Percentiles rank a stretch among this genome's conserved stretches.
Conservation (phyloP, 1,140 invertebrate genomes). For the Rhynchophorus ferrugineus region DNA sequence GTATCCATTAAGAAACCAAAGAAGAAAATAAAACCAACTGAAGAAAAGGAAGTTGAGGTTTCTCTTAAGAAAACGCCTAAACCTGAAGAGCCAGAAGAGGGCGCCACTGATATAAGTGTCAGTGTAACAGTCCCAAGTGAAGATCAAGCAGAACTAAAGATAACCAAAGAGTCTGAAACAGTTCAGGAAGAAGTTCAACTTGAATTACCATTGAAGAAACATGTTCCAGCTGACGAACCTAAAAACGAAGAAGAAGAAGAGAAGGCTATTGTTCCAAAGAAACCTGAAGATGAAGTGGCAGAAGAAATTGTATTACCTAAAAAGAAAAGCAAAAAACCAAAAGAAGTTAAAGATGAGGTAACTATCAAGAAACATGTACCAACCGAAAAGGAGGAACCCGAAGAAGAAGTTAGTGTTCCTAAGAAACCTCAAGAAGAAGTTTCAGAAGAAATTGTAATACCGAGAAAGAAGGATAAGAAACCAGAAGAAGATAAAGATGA, state of each 20-base stretch:
- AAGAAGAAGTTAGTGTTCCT: slow-evolving; percentile 25
- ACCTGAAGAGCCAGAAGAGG: slow-evolving; percentile 25
- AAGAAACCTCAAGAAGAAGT: slow-evolving; percentile 24
- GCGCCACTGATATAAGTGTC: slow-evolving; percentile 4
- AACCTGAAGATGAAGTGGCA: not conserved
- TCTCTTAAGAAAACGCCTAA: slow-evolving; percentile 34
- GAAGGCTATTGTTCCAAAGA: too few species aligned
- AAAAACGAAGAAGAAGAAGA: too few species aligned
- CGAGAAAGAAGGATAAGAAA: slow-evolving; percentile 5
- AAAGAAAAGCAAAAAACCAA: slow-evolving; percentile 17
- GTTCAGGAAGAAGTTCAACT: too few species aligned
- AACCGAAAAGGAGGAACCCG: too few species aligned
- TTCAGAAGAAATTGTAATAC: slow-evolving; percentile 4
- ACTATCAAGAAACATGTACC: slow-evolving; percentile 34
- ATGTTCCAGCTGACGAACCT: too few species aligned
- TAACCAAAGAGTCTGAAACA: too few species aligned
- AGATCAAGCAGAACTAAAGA: too few species aligned
- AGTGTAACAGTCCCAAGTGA: slow-evolving; percentile 10
- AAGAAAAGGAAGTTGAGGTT: slow-evolving; percentile 27
- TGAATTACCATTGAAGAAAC: too few species aligned
- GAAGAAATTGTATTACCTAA: slow-evolving; percentile 2
- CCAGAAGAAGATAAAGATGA: not conserved
- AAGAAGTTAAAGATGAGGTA: slow-evolving; percentile 20
- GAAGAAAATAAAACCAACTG: slow-evolving; percentile 41
- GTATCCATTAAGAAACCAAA: slow-evolving; percentile 38